Base-by-base conservation (phyloP, 2,113 vertebrate species). In the Mystacornis crossleyi region DNA sequence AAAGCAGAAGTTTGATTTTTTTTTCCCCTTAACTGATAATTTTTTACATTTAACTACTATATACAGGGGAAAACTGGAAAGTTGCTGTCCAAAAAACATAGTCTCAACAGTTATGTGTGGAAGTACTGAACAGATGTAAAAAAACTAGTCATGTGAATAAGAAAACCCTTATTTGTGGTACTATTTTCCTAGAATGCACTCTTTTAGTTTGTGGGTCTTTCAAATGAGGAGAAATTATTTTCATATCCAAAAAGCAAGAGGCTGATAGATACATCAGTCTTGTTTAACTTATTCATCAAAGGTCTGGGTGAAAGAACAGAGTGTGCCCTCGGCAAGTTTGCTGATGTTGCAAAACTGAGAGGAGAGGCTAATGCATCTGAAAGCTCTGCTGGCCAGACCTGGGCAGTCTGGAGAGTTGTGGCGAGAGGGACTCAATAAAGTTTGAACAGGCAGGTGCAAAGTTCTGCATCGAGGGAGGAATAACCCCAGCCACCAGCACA, bases 1-100 rank as follows among this genome's bases (percentile, higher is more conserved):
- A 96, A 88, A 96, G 29, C 75, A 90, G 67, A 92, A 60, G 43
- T 93, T 84, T 74, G 13, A 84, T 96, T 53, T 82, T 86, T 82
- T 86, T 61, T 82, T 29, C 4, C 24, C n/a, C 28, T 85, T 84
- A 89, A 88, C 85, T 94, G 94, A 96, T 96, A 23, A 55, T 95
- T 97, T 97, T 93, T 97, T 87, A 96, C 82, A 94, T 97, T 97
- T 97, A 95, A 47, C 36, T 94, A 82, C 88, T 96, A 71, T 94
- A 83, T 73, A 64, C 60, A 82, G 83, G 83, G 65, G 85, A 10
- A 36, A 96, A 31, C 61, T 94, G 85, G 70, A 89, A 89, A 94
- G 64, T 81, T 95, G 51, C 71, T 92, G 83, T 97, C 75, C 82
- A 86, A 62, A 91, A 95, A 97, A 85, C 48, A 86, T 53, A 88